Conservation (phyloP, 1,140 invertebrate genomes). For the Hyles euphorbiae region DNA sequence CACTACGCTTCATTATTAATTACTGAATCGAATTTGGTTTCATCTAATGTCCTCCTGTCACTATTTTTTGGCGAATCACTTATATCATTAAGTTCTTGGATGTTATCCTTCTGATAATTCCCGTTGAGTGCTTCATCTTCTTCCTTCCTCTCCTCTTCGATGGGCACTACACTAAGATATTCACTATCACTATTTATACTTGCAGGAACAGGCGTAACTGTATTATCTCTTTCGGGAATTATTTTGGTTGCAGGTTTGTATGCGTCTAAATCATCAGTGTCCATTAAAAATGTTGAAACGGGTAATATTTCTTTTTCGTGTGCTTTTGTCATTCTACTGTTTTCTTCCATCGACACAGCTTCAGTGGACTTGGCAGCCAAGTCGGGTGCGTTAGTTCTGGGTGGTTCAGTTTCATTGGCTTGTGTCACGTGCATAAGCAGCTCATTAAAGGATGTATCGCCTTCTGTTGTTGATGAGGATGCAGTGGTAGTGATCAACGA, state of each 20-base stretch:
- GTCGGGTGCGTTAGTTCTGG: neutral
- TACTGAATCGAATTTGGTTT: constrained; percentile 43
- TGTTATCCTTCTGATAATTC: constrained; percentile 42
- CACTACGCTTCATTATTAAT: constrained; percentile 57
- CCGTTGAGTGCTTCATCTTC: constrained; percentile 34
- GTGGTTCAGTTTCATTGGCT: constrained; percentile 10
- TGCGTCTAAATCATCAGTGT: constrained; percentile 57
- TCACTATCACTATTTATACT: constrained; percentile 27
- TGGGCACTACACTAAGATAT: constrained; percentile 54
- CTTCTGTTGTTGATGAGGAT: constrained; percentile 21
- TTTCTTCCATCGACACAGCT: constrained; percentile 3
- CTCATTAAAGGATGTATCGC: constrained; percentile 33
- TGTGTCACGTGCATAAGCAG: constrained; percentile 29
- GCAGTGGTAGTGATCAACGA: constrained; percentile 1
- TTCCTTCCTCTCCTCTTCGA: constrained; percentile 32
- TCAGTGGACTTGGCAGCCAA: neutral
- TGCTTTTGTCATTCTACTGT: neutral
- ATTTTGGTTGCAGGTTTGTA: too few relatives aligned
- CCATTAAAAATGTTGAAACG: constrained; percentile 55
- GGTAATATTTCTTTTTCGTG: constrained; percentile 26
- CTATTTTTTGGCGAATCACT: constrained; percentile 66
- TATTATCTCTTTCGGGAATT: neutral
- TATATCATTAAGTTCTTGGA: constrained; percentile 57
- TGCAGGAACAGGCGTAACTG: neutral
- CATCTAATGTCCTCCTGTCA: constrained; percentile 61